Conservation (phyloP, 2,113 vertebrate genomes). For the Sapajus apella region DNA sequence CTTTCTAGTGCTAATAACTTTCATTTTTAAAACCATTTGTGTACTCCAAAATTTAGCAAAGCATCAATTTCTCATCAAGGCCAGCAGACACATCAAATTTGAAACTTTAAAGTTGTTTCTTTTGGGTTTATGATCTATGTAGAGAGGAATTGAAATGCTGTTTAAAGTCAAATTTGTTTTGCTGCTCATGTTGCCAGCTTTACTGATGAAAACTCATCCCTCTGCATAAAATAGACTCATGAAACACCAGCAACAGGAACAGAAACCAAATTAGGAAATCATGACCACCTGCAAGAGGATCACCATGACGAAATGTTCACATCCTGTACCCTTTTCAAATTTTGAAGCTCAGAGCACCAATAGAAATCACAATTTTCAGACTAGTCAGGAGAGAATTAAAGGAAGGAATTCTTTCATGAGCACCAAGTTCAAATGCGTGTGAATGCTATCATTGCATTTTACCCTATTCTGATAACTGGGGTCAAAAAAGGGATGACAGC, state of each 20-base stretch:
- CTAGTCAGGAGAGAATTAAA: slow-evolving; percentile 1
- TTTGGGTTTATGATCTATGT: slow-evolving; percentile 66
- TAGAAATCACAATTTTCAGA: not conserved
- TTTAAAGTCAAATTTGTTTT: slow-evolving; percentile 55
- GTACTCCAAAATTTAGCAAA: slow-evolving; percentile 66
- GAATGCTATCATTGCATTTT: not conserved
- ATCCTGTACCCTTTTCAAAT: not conserved
- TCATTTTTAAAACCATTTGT: slow-evolving; percentile 69
- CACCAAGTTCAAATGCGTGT: not conserved
- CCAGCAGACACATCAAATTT: not conserved
- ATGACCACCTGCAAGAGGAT: not conserved
- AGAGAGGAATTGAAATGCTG: slow-evolving; percentile 33
- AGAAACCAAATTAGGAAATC: not conserved
- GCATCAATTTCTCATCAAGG: slow-evolving; percentile 59
- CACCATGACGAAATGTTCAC: not conserved
- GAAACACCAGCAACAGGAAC: not conserved
- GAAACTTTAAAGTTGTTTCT: slow-evolving; percentile 66
- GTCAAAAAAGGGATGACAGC: not conserved
- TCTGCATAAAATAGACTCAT: not conserved
- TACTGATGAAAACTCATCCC: not conserved
- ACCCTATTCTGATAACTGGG: not conserved
- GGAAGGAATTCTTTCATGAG: not conserved
- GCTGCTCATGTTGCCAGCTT: not conserved
- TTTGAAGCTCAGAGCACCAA: not conserved
- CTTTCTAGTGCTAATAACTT: slow-evolving; percentile 66